Conservation (phyloP, 37 sponge, comb jelly and placozoan species). For the Haliclona indistincta region DNA sequence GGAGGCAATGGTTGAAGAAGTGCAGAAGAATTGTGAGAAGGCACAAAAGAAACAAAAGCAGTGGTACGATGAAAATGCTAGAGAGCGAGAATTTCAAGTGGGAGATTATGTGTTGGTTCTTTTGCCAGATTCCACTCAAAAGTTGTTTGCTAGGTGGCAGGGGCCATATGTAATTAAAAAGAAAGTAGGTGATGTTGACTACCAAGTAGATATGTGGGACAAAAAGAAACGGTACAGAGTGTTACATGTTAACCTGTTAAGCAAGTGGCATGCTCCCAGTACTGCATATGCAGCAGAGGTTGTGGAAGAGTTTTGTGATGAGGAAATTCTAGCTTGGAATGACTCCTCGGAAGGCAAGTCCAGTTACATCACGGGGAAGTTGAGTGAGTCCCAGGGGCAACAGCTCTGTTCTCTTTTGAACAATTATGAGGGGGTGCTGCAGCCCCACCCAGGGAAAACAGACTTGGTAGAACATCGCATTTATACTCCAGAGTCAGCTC, state of each 20-base stretch:
- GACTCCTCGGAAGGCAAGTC: no score
- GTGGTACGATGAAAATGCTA: conserved; percentile 33
- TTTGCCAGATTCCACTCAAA: conserved; percentile 15
- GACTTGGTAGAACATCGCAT: conserved; percentile 32
- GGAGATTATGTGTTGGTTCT: conserved; percentile 39
- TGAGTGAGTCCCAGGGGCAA: not conserved
- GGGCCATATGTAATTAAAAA: conserved; percentile 32
- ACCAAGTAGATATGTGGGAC: conserved; percentile 43
- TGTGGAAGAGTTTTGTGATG: no score
- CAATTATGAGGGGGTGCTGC: conserved; percentile 13
- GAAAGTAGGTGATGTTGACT: conserved; percentile 31
- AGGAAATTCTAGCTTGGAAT: no score
- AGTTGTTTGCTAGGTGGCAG: conserved; percentile 32
- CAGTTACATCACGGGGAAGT: no score
- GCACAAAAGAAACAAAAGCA: conserved; percentile 26
- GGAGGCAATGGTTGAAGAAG: conserved; percentile 13
- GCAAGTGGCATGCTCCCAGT: not conserved
- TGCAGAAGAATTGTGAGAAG: conserved; percentile 14
- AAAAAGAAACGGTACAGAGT: conserved; percentile 20
- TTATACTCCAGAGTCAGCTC: not conserved
- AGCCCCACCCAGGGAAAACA: conserved; percentile 21
- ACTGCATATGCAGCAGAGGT: not conserved
- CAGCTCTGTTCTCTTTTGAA: conserved; percentile 13
- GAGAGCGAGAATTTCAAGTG: conserved; percentile 3
- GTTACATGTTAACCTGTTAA: conserved; percentile 61